These are phyloP conservation scores for Xiphophorus hellerii DNA, from an alignment of 2,113 vertebrate genomes.

Conservation along the genomic window DNA sequence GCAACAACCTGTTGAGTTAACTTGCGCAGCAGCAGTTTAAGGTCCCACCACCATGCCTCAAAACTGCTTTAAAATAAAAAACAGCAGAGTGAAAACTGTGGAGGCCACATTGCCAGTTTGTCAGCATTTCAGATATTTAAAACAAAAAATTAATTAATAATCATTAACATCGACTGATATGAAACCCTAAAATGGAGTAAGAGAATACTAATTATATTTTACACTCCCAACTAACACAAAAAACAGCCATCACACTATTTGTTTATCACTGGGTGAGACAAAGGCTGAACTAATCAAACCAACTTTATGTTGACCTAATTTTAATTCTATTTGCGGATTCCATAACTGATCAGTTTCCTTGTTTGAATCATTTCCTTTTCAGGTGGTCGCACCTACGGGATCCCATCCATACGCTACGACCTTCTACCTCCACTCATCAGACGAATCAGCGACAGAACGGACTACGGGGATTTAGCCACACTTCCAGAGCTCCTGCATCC, in stretches of 20 bases:
- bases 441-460: slow-evolving; percentile 80
- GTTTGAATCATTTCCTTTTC: slow-evolving; percentile 1
- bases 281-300: not conserved
- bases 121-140: no score
- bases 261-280: not conserved
- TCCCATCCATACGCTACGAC: slow-evolving; percentile 84
- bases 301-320: not conserved
- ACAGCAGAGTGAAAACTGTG: no score
- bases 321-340: not conserved
- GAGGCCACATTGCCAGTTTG: no score
- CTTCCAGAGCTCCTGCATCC: slow-evolving; percentile 81
- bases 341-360: not conserved
- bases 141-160: no score
- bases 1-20: no score
- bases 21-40: no score
- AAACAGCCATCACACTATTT: not conserved
- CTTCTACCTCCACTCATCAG: slow-evolving; percentile 80
- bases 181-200: no score
- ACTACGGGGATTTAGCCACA: slow-evolving; percentile 84
- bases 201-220: not conserved
- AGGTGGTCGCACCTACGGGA: slow-evolving; percentile 80
- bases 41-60: no score
- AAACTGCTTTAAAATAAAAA: no score
- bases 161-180: no score
- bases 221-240: not conserved